Conservation (phyloP, 2,113 vertebrate species). For the Gallinago jamesoni region DNA sequence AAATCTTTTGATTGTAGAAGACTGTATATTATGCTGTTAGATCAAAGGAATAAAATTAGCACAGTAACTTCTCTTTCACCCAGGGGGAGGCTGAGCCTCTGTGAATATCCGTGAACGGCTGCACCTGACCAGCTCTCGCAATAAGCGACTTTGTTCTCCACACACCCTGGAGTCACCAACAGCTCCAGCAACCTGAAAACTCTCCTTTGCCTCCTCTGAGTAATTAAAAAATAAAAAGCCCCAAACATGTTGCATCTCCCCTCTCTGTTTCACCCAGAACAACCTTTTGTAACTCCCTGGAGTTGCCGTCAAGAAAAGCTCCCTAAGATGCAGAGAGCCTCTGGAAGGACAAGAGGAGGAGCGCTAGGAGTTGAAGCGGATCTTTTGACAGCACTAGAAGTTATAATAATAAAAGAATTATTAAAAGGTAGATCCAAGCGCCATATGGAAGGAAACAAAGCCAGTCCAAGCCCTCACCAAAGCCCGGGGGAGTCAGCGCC, state of each 20-base stretch:
- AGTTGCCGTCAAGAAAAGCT: background rate
- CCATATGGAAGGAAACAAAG: background rate
- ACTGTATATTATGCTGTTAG: background rate
- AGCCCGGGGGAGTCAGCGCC: background rate
- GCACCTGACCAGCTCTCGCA: background rate
- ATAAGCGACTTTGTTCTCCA: background rate
- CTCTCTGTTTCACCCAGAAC: background rate
- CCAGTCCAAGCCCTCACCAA: too few relatives aligned
- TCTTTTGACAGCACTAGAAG: background rate
- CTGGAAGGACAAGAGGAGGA: background rate
- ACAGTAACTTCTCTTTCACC: background rate
- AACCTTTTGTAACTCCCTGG: background rate
- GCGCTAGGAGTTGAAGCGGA: background rate
- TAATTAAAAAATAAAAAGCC: background rate
- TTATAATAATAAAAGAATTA: background rate
- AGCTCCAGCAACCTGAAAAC: background rate
- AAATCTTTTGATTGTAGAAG: background rate
- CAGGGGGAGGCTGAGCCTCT: background rate
- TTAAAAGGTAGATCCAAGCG: background rate
- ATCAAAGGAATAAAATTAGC: background rate
- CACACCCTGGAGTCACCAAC: background rate
- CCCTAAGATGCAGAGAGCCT: background rate
- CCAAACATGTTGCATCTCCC: background rate
- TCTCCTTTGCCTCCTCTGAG: background rate
- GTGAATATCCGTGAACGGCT: background rate